Percentiles rank a stretch among this genome's conserved stretches.
Evolutionary conservation across 2,113 vertebrate genomes (phyloP).

Genomic region (Oryzias javanicus): DNA sequence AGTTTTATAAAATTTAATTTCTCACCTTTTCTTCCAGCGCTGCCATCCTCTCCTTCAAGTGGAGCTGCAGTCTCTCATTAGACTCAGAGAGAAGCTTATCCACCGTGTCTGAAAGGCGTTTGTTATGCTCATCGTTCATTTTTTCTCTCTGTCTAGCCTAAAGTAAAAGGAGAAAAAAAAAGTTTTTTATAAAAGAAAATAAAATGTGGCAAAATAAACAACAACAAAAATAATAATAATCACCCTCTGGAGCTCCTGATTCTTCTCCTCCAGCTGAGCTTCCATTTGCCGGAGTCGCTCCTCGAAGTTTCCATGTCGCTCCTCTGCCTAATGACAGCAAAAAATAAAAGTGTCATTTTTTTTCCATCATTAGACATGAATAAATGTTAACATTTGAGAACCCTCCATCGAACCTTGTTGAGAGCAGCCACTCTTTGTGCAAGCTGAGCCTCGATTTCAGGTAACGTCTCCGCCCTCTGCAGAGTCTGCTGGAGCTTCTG

Average conservation of each 20-base stretch:
- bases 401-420: constrained; percentile 79
- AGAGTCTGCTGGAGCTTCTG: constrained; percentile 94
- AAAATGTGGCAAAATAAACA: background rate
- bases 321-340: constrained; percentile 81
- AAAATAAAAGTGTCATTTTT: background rate
- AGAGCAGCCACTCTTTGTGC: constrained; percentile 90
- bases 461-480: constrained; percentile 90
- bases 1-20: background rate
- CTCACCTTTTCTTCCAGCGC: constrained; percentile 90
- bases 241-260: constrained; percentile 91
- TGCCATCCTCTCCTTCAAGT: constrained; percentile 93
- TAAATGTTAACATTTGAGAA: too few species aligned
- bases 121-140: constrained; percentile 95
- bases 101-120: constrained; percentile 89
- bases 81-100: constrained; percentile 93
- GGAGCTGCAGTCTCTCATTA: constrained; percentile 89
- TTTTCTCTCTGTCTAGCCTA: constrained; percentile 91
- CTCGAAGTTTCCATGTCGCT: constrained; percentile 92
- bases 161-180: constrained; percentile 7
- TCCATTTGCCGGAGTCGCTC: constrained; percentile 90
- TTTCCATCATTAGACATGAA: background rate
- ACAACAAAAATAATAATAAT: constrained; percentile 19
- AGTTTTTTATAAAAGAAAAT: background rate
- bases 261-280: constrained; percentile 90
- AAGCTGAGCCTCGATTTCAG: constrained; percentile 91